Evolutionary conservation across 2,113 vertebrate genomes (phyloP).

Genomic region (Psephotus haematonotus): DNA sequence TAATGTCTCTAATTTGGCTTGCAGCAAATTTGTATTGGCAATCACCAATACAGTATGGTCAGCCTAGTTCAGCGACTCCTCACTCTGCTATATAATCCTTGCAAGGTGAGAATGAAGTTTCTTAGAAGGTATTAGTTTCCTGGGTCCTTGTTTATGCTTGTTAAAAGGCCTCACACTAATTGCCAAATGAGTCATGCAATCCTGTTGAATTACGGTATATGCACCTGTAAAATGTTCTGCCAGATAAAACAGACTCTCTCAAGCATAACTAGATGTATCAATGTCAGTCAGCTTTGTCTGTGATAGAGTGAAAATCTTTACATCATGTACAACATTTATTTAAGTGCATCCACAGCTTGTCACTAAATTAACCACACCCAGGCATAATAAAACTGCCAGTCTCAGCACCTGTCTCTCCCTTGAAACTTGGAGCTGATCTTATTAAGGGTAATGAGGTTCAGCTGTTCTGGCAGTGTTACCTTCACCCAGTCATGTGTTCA

Average conservation of each 20-base stretch:
- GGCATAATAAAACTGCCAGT: neutral
- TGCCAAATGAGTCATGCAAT: neutral
- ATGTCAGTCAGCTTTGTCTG: neutral
- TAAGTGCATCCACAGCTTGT: neutral
- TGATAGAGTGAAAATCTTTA: neutral
- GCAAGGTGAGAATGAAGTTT: neutral
- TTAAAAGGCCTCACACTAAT: neutral
- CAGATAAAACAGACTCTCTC: neutral
- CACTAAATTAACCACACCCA: neutral
- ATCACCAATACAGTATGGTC: neutral
- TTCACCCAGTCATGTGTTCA: accelerated
- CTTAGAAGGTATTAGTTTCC: neutral
- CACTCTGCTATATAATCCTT: neutral
- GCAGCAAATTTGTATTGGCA: neutral
- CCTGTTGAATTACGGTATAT: neutral
- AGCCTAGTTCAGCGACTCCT: neutral
- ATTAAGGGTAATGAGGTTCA: neutral
- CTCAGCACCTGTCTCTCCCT: neutral
- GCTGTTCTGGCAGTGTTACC: neutral
- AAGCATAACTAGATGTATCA: neutral
- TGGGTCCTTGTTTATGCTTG: neutral
- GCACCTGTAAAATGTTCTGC: neutral
- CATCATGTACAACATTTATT: neutral
- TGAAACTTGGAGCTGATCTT: neutral
- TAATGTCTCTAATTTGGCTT: neutral